These are phyloP conservation scores for Gadus chalcogrammus DNA, from an alignment of 2,113 vertebrate genomes.

Conservation along the genomic window DNA sequence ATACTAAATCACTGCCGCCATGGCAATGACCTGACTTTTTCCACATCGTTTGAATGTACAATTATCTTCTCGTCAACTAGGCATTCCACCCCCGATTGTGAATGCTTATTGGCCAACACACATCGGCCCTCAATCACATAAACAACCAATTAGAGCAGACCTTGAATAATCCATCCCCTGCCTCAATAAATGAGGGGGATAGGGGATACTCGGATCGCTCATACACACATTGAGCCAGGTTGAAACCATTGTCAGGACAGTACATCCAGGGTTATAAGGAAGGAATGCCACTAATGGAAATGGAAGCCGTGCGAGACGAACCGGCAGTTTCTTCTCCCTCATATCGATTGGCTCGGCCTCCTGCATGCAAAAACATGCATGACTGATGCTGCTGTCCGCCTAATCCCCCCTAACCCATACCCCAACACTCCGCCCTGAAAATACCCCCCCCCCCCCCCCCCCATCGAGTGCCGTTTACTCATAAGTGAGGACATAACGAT, in stretches of 20 bases:
- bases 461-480: not conserved
- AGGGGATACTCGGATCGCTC: not conserved
- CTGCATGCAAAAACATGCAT: not conserved
- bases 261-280: too few relatives aligned
- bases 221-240: too few relatives aligned
- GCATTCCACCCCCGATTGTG: not conserved
- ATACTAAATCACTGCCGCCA: conserved; percentile 35
- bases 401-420: not conserved
- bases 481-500: conserved; percentile 8
- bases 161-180: not conserved
- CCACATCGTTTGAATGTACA: conserved; percentile 43
- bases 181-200: not conserved
- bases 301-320: not conserved
- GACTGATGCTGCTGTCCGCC: not conserved
- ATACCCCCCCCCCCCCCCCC: conserved; percentile 5
- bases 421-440: not conserved
- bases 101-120: not conserved
- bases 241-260: too few relatives aligned
- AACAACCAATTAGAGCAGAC: too few relatives aligned
- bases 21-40: conserved; percentile 48
- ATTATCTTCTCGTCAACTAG: conserved; percentile 21
- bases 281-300: not conserved
- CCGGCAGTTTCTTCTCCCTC: not conserved
- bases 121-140: not conserved
- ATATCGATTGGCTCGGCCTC: not conserved